A percentile compares a stretch with the other conserved stretches of the same genome.
Evolutionary conservation across 2,113 vertebrate genomes (phyloP).

Genomic region (Melanostigma gelatinosum): DNA sequence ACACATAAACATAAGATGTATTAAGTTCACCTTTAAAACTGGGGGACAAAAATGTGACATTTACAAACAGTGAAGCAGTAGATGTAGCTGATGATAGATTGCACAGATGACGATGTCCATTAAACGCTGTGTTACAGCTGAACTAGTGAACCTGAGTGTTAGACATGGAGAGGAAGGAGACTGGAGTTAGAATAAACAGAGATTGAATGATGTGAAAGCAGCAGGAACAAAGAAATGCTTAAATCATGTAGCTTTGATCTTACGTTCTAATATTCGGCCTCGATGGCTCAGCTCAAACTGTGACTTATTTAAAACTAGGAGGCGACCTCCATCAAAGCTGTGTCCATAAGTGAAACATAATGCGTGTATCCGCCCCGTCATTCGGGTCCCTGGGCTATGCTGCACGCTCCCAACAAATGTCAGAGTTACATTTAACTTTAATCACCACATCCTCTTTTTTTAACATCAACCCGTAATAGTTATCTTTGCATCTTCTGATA

Average conservation of each 20-base stretch:
- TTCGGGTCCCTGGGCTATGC: neutral
- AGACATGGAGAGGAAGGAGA: neutral
- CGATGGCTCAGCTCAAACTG: neutral
- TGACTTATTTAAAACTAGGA: neutral
- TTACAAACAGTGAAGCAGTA: neutral
- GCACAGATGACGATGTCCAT: neutral
- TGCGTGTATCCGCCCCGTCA: neutral
- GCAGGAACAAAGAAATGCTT: conserved; percentile 1
- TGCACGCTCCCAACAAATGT: neutral
- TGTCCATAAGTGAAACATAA: neutral
- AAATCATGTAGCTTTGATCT: neutral
- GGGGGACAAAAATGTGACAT: neutral
- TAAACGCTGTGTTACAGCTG: neutral
- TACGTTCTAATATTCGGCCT: neutral
- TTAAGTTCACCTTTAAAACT: neutral
- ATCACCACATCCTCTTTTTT: too few species aligned
- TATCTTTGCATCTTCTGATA: too few species aligned
- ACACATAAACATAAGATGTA: neutral
- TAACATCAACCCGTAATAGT: too few species aligned
- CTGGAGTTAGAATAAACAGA: neutral
- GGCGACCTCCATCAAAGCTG: too few species aligned
- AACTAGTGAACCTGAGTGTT: neutral
- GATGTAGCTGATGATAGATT: neutral
- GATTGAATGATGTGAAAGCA: neutral
- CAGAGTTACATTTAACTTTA: too few species aligned